Evolutionary conservation across 1,140 invertebrate species (phyloP).

Genomic region (Trichogramma pretiosum): DNA sequence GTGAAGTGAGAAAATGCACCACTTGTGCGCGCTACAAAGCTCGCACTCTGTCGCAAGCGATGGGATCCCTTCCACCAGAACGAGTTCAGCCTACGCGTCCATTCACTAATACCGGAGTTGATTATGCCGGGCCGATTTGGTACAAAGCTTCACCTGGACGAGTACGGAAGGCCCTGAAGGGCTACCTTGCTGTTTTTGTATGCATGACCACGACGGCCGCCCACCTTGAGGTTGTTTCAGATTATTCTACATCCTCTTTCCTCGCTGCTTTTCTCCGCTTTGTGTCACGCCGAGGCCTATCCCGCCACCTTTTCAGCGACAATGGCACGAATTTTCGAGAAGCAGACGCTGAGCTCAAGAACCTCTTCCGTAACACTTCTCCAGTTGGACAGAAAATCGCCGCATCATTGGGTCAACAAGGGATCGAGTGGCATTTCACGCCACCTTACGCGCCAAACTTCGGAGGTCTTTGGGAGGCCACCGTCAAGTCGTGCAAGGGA

Average conservation of each 20-base stretch:
- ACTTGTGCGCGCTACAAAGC: not conserved
- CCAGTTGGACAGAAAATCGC: not conserved
- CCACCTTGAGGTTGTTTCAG: no score
- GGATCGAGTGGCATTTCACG: not conserved
- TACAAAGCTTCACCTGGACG: no score
- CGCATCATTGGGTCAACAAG: no score
- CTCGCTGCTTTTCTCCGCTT: not conserved
- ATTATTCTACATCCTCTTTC: not conserved
- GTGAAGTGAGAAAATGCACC: not conserved
- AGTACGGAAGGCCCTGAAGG: no score
- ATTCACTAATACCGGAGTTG: no score
- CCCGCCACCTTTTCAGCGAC: no score
- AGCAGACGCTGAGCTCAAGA: not conserved
- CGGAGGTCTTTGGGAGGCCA: not conserved
- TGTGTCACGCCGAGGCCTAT: not conserved
- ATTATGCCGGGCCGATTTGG: no score
- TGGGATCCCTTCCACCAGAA: conserved; percentile 18
- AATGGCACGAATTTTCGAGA: not conserved
- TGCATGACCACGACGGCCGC: no score
- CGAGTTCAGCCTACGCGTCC: conserved; percentile 12
- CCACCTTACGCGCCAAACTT: not conserved
- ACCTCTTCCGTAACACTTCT: not conserved
- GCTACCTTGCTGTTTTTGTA: no score
- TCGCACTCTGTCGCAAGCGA: not conserved
- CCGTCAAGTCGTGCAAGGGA: not conserved